Evolutionary conservation across 2,113 vertebrate genomes (phyloP), one percentile per base, ranked within the genome.

Genomic region (Chiloscyllium plagiosum): DNA sequence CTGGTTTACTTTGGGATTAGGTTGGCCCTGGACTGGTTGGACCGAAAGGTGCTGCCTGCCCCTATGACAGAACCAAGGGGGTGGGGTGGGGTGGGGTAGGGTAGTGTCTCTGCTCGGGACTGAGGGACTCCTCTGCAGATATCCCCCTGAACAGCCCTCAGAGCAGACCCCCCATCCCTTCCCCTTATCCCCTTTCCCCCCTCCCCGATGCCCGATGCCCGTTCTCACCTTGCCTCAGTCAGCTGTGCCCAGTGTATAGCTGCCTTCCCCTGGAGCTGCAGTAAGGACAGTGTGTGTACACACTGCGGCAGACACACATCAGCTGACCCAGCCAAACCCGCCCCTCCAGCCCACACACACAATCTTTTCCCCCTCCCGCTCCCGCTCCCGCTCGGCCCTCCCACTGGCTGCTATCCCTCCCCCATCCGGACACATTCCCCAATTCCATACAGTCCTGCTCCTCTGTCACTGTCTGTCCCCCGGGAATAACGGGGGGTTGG

Each of bases 281-380:
- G 1, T n/a, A 0, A 0, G 0, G 2, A 2, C 15, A 6, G 12
- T 56, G 22, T 50, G 56, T 87, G 85, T 12, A 7, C 8, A 52
- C 89, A 66, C 33, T 93, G 61, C 89, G 37, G 33, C 89, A 93
- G 13, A 93, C 61, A 37, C 61, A 65, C 10, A 78, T 52, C 89
- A 37, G 33, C 89, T 93, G 89, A 66, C 56, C 6, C 56, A 8
- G 56, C 42, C 4, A 37, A 33, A 52, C 4, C 0, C 89, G 61
- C 89, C 56, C 89, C 29, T 2, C 5, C 33, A 0, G 17, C 3
- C 61, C 56, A 37, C 29, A 7, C n/a, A n/a, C 7, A 66, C 0
- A 65, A 37, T n/a, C n/a, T 20, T 2, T 8, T 19, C 61, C 1
- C 89, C 5, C 86, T 47, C 12, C 76, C n/a, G n/a, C n/a, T n/a